A percentile compares a stretch with the other conserved stretches of the same genome.
Evolutionary conservation across 2,113 vertebrate species (phyloP).

Genomic region (Canis aureus): DNA sequence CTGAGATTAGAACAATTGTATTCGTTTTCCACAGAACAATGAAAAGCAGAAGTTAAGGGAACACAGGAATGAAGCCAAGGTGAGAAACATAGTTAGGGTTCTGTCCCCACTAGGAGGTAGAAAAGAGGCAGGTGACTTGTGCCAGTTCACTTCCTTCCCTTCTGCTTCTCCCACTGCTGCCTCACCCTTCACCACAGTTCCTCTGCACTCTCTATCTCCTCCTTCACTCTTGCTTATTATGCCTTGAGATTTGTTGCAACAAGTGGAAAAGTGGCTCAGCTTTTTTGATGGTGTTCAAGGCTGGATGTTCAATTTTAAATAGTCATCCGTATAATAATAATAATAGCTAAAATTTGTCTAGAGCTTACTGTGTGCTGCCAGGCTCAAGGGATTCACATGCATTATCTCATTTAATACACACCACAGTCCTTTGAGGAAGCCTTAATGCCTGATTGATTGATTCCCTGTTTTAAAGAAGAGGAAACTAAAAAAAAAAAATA

Average conservation of each 20-base stretch:
- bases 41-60: slow-evolving; percentile 73
- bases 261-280: background rate
- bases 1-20: slow-evolving; percentile 70
- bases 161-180: background rate
- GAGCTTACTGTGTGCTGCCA: background rate
- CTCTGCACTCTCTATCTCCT: background rate
- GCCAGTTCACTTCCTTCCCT: background rate
- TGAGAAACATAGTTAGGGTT: slow-evolving; percentile 65
- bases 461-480: background rate
- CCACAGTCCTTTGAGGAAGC: background rate
- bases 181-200: background rate
- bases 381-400: background rate
- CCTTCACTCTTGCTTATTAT: background rate
- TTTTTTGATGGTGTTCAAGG: background rate
- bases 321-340: background rate
- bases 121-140: background rate
- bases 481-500: too few relatives aligned
- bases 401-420: background rate
- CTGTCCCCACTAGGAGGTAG: background rate
- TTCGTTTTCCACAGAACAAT: slow-evolving; percentile 72
- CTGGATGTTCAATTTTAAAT: background rate
- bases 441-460: background rate
- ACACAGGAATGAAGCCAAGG: slow-evolving; percentile 51
- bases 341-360: background rate
- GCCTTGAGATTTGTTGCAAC: background rate